Percentiles rank a stretch among this genome's conserved stretches.
Evolutionary conservation across 1,140 invertebrate species (phyloP).

Genomic region (Tribolium castaneum): DNA sequence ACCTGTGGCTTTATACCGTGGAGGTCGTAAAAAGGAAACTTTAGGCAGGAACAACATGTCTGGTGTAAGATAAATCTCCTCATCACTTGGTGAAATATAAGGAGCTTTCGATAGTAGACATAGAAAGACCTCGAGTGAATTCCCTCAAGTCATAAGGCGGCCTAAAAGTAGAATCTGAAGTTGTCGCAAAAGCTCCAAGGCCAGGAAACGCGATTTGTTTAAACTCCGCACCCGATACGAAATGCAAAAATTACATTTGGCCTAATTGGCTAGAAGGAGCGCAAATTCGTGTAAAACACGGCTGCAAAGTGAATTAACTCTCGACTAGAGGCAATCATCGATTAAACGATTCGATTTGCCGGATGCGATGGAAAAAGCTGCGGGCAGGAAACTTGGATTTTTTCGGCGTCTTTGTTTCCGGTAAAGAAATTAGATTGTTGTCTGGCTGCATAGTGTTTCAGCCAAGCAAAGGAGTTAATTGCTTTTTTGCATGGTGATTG

Average conservation of each 20-base stretch:
- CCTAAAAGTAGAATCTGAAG: constrained; percentile 3
- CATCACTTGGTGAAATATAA: constrained; percentile 32
- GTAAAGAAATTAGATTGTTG: neutral
- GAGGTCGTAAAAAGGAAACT: neutral
- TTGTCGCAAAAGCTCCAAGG: neutral
- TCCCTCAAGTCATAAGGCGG: constrained; percentile 17
- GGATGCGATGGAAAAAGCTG: neutral
- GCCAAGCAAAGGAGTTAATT: neutral
- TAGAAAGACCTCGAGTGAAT: constrained; percentile 6
- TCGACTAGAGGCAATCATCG: constrained; percentile 4
- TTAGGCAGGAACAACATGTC: neutral
- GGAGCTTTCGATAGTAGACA: constrained; percentile 13
- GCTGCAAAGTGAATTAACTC: constrained; percentile 2
- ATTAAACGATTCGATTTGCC: constrained; percentile 30
- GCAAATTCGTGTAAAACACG: constrained; percentile 9
- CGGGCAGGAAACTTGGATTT: neutral
- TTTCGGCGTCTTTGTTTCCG: neutral
- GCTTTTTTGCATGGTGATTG: neutral
- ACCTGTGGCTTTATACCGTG: neutral
- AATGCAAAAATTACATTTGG: constrained; percentile 4
- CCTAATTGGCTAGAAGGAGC: neutral
- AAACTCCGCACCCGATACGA: neutral
- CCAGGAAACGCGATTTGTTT: constrained; percentile 14
- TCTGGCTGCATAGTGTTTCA: neutral
- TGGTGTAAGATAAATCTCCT: constrained; percentile 6